These are phyloP conservation scores for Halichoerus grypus DNA, from an alignment of 2,113 vertebrate genomes.

Conservation along the genomic window DNA sequence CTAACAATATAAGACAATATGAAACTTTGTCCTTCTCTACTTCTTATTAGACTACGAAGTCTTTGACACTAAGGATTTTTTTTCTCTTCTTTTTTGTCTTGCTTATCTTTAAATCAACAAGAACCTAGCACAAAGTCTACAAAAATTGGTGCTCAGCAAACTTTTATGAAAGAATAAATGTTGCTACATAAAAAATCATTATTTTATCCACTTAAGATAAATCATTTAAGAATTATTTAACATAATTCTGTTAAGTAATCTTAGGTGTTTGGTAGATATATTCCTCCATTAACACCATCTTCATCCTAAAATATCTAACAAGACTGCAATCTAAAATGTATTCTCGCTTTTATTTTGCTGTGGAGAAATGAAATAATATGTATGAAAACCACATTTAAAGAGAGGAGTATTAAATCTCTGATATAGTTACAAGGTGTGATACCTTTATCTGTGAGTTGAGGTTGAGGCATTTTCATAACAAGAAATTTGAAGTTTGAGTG, in stretches of 20 bases:
- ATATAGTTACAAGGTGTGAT: not conserved
- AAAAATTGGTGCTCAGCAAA: not conserved
- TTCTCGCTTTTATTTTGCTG: not conserved
- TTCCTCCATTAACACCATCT: not conserved
- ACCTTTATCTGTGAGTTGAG: not conserved
- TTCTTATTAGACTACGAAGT: not conserved
- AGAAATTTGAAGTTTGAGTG: not conserved
- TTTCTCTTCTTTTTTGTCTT: not conserved
- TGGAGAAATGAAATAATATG: not conserved
- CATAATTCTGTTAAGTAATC: not conserved
- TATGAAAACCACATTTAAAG: not conserved
- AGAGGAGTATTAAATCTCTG: constrained; percentile 4
- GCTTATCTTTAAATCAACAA: constrained; percentile 31
- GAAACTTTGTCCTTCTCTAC: not conserved
- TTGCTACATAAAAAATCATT: not conserved
- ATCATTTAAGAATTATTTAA: not conserved
- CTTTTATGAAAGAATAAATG: constrained; percentile 25
- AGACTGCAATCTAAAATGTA: not conserved
- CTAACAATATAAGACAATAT: not conserved
- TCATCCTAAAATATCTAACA: not conserved
- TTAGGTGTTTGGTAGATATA: not conserved
- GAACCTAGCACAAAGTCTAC: not conserved
- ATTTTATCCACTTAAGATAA: not conserved
- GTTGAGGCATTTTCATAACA: constrained; percentile 22
- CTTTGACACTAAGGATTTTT: not conserved